Evolutionary conservation across 1,140 invertebrate species (phyloP), one percentile per base, ranked within the genome.

Genomic region (Nasonia giraulti): DNA sequence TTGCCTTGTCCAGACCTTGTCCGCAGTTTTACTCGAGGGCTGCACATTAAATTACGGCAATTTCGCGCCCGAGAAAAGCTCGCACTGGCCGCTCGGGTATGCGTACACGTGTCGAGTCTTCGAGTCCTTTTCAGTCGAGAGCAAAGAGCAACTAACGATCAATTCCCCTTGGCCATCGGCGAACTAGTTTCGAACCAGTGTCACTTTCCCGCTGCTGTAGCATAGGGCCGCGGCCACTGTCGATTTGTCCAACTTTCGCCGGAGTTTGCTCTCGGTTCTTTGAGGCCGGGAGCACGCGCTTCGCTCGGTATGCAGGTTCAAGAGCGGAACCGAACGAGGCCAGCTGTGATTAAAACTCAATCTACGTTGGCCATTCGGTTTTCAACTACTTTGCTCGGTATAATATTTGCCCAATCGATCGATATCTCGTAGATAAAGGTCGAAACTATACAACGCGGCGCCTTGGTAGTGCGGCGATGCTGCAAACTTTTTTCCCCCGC

Each of bases 101-200:
- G 20, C 76, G 27, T 69, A 8, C 4, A 47, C 74, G 66, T 71
- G 69, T 55, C 83, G 80, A 55, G 20, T 76, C 50, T 82, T 80
- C 80, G 82, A 84, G 11, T 69, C 82, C 37, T 80, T 78, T 71
- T 80, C 76, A 33, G 23, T 62, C 14, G 55, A n/a, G 20, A n/a
- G 55, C 55, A 20, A 17, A 62, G 62, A 31, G 37, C 33, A 79
- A 84, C 62, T 84, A 84, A 84, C 75, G 82, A 84, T 44, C 86
- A 86, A 84, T 86, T 86, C 75, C 77, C 40, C 55, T 7, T 62
- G 55, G 55, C 14, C 55, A 11, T 75, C 2, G 68, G 44, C 20
- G 75, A 82, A 86, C 83, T 82, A 84, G 83, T 87, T 84, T 50
- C 76, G 33, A 82, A 74, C 83, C 75, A 77, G 55, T 78, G 62